Base-by-base conservation (phyloP, 2,113 vertebrate genomes). In the Psettodes erumei region DNA sequence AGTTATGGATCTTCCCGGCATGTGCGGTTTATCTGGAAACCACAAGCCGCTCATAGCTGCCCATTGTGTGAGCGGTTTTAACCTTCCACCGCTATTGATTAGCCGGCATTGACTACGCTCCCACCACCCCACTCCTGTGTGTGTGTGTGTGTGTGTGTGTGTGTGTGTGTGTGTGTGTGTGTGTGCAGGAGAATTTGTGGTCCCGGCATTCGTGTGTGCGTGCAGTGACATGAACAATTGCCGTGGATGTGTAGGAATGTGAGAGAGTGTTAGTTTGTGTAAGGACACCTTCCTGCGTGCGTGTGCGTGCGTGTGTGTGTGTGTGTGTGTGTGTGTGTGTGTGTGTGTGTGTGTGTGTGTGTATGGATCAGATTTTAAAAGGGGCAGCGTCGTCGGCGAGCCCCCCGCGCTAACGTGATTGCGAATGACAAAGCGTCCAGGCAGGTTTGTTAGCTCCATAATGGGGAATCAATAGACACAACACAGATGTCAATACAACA, bases 401-500 rank as follows among this genome's bases (percentile, higher is more conserved):
- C 90, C 90, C 86, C n/a, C 77, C 68, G 91, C 88, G 92, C 89
- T 94, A 94, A 94, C 92, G 84, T 93, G 93, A 94, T 94, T 94
- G 94, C 85, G 82, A 94, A 94, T 94, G 93, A 94, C 94, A 94
- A 93, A 93, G 93, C 91, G 92, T 94, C 93, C 91, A 89, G 86
- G 90, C 85, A 91, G 93, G 94, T 94, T 94, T 94, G 93, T 94
- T 94, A 94, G 93, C 87, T 92, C 91, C 93, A 91, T 94, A 94
- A 94, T 94, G 91, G 93, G 91, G 93, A 94, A 94, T 94, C 93
- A 93, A 94, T 94, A 93, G 91, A 94, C 93, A 94, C 93, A 94
- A 94, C 93, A 93, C 93, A 94, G 93, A 93, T 94, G 93, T 94
- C 94, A 94, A 94, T 94, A 94, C 93, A 92, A 94, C 93, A 94